Percentiles rank a stretch among this genome's conserved stretches.
Evolutionary conservation across 2,113 vertebrate species (phyloP).

Genomic region (Semnopithecus entellus): DNA sequence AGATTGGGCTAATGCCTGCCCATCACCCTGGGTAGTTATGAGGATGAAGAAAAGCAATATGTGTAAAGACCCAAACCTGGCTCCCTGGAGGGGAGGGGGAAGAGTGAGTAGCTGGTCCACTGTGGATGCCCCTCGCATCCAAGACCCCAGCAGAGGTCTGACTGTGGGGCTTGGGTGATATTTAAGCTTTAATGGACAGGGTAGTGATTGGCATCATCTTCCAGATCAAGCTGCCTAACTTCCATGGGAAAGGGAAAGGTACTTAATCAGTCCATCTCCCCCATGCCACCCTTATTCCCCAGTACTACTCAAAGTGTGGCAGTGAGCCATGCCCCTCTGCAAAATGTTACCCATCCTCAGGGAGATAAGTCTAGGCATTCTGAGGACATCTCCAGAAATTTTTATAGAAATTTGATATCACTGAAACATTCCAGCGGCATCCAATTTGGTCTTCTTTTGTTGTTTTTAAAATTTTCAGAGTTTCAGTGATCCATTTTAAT

Average conservation of each 20-base stretch:
- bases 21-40: not conserved
- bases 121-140: not conserved
- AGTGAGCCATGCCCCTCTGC: fast-evolving
- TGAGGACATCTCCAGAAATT: not conserved
- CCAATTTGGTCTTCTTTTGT: not conserved
- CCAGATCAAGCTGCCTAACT: not conserved
- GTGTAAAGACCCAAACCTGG: not conserved
- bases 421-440: not conserved
- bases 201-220: not conserved
- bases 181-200: not conserved
- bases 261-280: not conserved
- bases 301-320: not conserved
- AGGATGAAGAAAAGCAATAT: not conserved
- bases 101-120: not conserved
- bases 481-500: not conserved
- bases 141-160: not conserved
- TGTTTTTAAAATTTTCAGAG: not conserved
- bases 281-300: fast-evolving
- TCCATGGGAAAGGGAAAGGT: not conserved
- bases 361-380: not conserved
- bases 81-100: not conserved
- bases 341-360: not conserved
- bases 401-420: not conserved
- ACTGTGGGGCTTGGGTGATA: not conserved
- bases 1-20: not conserved